Evolutionary conservation across 1,140 invertebrate species (phyloP).

Genomic region (Megalopta genalis): DNA sequence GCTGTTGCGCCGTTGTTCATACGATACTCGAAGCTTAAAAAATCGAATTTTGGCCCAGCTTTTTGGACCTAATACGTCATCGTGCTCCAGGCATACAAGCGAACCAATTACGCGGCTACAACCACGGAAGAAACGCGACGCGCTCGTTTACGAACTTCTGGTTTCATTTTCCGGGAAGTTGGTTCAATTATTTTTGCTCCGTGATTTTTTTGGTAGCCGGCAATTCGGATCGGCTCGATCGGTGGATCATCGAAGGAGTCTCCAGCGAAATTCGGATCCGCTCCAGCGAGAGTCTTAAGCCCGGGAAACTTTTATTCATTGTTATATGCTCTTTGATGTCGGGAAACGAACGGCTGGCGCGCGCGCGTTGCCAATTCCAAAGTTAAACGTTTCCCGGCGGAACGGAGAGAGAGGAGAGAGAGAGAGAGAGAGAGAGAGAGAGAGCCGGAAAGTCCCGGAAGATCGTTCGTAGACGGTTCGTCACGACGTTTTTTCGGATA

Average conservation of each 20-base stretch:
- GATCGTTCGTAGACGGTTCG: conserved; percentile 8
- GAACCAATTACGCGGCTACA: background rate
- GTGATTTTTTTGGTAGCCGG: background rate
- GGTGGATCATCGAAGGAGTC: too few species aligned
- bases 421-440: background rate
- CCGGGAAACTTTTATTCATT: conserved; percentile 37
- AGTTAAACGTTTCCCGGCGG: conserved; percentile 17
- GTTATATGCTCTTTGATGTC: conserved; percentile 30
- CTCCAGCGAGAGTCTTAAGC: background rate
- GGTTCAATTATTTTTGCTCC: conserved; percentile 19
- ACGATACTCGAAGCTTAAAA: too few species aligned
- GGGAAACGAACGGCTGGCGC: conserved; percentile 14
- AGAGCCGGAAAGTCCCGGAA: background rate
- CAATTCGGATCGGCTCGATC: too few species aligned
- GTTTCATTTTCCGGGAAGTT: conserved; percentile 6
- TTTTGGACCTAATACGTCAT: too few species aligned
- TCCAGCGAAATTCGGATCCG: too few species aligned
- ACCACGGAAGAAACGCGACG: background rate
- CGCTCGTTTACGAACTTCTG: too few species aligned
- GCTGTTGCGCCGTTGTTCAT: too few species aligned
- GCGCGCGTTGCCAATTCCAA: conserved; percentile 29
- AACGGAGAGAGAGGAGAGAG: background rate
- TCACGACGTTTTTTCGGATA: conserved; percentile 9
- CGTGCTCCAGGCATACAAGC: background rate
- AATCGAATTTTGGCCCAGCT: too few species aligned